Base-by-base conservation (phyloP, 1,140 invertebrate genomes). In the Drosophila ironensis region DNA sequence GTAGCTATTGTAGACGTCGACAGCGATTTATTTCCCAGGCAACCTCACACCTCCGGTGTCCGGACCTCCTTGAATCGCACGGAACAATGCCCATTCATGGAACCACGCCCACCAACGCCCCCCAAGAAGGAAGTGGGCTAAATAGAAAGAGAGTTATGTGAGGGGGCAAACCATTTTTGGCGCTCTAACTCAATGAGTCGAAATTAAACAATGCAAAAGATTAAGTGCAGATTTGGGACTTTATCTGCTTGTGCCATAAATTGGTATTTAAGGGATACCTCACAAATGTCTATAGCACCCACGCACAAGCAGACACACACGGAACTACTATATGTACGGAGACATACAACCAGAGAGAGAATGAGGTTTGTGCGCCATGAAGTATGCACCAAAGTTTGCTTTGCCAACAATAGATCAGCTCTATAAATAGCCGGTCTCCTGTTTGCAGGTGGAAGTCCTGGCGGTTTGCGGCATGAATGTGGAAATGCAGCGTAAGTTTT, bases 161-260 rank as follows among this genome's bases (percentile, higher is more conserved):
- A 47, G 51, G 17, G 46, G 35, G 4, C 11, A n/a, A n/a, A n/a
- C n/a, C 33, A 59, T 63, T 68, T 74, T 80, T 71, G 76, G 66
- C 47, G 67, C 60, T 69, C 60, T 72, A 84, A 84, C 82, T 88
- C 87, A 89, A 88, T 89, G 87, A 89, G 82, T 71, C 87, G 81
- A 89, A 89, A 89, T 89, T 89, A 89, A 87, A 89, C 87, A 89
- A 89, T 89, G 74, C 87, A 87, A 89, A 88, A 89, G 87, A 89
- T 89, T 89, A 89, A 89, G 87, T 89, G 72, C 87, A 89, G 87
- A 89, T 89, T 89, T 89, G 78, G 87, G 87, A 89, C 82, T 89
- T 89, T 89, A 89, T 89, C 82, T 89, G 87, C 82, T 74, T 88
- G 78, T 86, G 87, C 87, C 87, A 89, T 89, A 89, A 89, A 89